phyloP scores from a whole-genome alignment of 2,113 vertebrate species.

The Megaceryle torquata region DNA sequence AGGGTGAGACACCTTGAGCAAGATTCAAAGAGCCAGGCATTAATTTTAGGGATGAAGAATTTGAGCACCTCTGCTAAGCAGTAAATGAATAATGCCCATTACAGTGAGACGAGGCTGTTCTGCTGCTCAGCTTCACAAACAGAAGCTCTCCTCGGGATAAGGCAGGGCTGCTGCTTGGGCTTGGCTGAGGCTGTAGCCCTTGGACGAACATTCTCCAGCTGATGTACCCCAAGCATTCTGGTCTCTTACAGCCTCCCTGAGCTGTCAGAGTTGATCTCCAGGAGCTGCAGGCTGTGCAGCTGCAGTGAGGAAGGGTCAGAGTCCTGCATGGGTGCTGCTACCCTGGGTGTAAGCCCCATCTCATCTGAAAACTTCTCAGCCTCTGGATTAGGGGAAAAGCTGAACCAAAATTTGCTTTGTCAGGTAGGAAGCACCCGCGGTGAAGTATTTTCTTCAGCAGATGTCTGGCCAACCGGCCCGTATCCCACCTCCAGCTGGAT shows the following conservation, averaged over 20 bases:
- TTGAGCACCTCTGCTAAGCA: neutral
- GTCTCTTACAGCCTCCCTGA: fast-evolving
- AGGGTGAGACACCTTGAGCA: neutral
- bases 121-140: fast-evolving
- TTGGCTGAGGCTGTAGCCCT: neutral
- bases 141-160: neutral
- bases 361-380: neutral
- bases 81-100: neutral
- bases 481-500: neutral
- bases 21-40: neutral
- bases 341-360: neutral
- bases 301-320: fast-evolving
- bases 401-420: neutral
- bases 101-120: neutral
- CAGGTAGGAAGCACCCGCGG: neutral
- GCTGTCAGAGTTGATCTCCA: fast-evolving
- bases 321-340: neutral
- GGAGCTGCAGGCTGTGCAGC: neutral
- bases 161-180: neutral
- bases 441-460: neutral
- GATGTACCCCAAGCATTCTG: fast-evolving
- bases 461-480: neutral
- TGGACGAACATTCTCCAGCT: fast-evolving
- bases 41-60: conserved; percentile 24
- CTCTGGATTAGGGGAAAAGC: neutral